A percentile compares a stretch with the other conserved stretches of the same genome.
Evolutionary conservation across 1,140 invertebrate genomes (phyloP).

Genomic region (Drosophila paulistorum): DNA sequence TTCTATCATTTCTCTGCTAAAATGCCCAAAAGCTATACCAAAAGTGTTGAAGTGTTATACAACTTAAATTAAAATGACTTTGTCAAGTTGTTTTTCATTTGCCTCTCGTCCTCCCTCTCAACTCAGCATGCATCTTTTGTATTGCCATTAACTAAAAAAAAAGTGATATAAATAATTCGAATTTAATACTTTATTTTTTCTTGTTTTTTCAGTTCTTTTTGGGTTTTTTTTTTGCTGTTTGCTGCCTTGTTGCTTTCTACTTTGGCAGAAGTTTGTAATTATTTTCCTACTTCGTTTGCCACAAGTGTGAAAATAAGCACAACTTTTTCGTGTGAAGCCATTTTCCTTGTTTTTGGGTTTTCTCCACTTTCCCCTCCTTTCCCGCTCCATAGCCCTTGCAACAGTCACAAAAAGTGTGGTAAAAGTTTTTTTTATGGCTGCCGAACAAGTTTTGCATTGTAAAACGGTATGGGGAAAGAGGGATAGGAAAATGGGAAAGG

Average conservation of each 20-base stretch:
- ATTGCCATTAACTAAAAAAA: conserved; percentile 24
- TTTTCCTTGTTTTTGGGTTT: conserved; percentile 52
- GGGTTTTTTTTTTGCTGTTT: conserved; percentile 27
- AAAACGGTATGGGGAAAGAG: not conserved
- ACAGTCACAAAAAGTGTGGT: conserved; percentile 36
- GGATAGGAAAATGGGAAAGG: not conserved
- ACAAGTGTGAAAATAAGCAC: conserved; percentile 76
- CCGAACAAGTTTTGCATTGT: conserved; percentile 14
- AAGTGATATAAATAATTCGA: conserved; percentile 47
- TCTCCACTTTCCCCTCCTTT: not conserved
- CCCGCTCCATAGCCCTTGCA: conserved; percentile 10
- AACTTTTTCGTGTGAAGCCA: conserved; percentile 71
- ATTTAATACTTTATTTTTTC: conserved; percentile 52
- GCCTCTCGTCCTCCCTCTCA: conserved; percentile 1
- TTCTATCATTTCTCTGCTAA: conserved; percentile 14
- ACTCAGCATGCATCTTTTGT: not conserved
- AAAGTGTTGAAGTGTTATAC: conserved; percentile 75
- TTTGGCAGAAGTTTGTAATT: conserved; percentile 71
- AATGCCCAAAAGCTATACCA: conserved; percentile 52
- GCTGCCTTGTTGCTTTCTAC: conserved; percentile 20
- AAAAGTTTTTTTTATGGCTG: conserved; percentile 59
- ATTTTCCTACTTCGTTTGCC: conserved; percentile 72
- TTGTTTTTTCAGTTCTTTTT: conserved; percentile 28
- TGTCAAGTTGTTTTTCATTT: conserved; percentile 50
- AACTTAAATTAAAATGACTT: conserved; percentile 82